Evolutionary conservation across 2,113 vertebrate species (phyloP), one percentile per base, ranked within the genome.

Genomic region (Brevimyrus niger): DNA sequence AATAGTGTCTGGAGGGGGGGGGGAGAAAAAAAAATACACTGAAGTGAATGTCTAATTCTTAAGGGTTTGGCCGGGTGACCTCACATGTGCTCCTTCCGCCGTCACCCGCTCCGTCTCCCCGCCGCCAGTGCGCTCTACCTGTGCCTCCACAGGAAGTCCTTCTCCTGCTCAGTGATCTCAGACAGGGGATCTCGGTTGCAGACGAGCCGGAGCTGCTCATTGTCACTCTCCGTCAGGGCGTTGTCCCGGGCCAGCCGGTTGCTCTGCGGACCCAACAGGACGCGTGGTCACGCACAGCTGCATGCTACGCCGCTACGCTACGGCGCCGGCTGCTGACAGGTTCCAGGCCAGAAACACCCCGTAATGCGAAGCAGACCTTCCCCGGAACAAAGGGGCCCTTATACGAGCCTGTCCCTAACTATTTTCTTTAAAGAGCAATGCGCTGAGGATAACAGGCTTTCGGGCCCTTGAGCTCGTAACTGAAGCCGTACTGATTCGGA

Each of bases 91-190:
- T 46, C 8, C 84, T 48, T 6, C 31, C 82, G 47, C 4, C 19
- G 2, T 15, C 76, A 19, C 80, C 19, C 42, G 23, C 21, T 21
- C 38, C 35, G 35, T 35, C 23, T 15, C 44, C 17, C 46, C 42
- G 13, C 53, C 13, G 51, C 21, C 8, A 46, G 84, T 23, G 15
- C 10, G 1, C 1, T 23, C 44, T 95, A 98, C 98, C 98, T 97
- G 94, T 99, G 97, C 91, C 98, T 97, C 98, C 98, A 99, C n/a
- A 99, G 96, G 92, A 99, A 98, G 94, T 99, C 98, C 91, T 99
- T 99, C 94, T 99, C 98, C 92, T 99, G 98, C 93, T 99, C 98
- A 94, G 98, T 99, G 95, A 99, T 99, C 96, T 99, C 98, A 94
- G 98, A 99, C 73, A 99, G 96, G 89, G 98, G 97, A 94, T 99